Evolutionary conservation across 2,113 vertebrate species (phyloP).

Genomic region (Copsychus sechellarum): DNA sequence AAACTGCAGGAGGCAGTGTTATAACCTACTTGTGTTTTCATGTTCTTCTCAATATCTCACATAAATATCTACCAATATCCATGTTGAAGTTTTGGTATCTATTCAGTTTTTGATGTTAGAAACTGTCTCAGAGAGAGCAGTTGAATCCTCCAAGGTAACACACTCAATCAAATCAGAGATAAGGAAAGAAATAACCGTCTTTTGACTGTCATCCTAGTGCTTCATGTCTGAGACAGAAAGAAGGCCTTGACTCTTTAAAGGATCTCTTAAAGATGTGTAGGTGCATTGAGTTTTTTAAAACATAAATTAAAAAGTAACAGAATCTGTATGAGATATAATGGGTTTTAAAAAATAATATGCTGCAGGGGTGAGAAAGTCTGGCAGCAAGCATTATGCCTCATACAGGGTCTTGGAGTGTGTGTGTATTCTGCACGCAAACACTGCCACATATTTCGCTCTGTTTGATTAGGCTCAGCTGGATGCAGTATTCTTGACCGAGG

Average conservation of each 20-base stretch:
- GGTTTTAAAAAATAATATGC: background rate
- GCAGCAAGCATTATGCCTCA: background rate
- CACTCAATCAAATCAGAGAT: background rate
- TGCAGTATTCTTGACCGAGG: background rate
- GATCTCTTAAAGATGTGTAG: background rate
- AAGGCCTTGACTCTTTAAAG: background rate
- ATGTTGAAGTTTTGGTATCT: background rate
- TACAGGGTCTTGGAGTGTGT: background rate
- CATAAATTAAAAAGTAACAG: background rate
- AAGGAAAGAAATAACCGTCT: background rate
- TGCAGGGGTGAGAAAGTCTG: background rate
- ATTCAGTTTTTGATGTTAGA: background rate
- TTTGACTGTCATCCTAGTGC: background rate
- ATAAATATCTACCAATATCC: background rate
- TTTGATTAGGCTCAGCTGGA: constrained; percentile 59
- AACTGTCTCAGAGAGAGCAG: background rate
- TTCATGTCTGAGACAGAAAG: background rate
- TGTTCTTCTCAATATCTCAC: background rate
- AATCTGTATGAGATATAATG: background rate
- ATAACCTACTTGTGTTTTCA: background rate
- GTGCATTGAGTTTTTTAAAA: background rate
- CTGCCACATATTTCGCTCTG: background rate
- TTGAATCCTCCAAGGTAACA: background rate
- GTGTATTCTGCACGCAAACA: background rate
- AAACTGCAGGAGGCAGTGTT: background rate